These are phyloP conservation scores for Toxostoma redivivum DNA, from an alignment of 2,113 vertebrate genomes.

Conservation along the genomic window DNA sequence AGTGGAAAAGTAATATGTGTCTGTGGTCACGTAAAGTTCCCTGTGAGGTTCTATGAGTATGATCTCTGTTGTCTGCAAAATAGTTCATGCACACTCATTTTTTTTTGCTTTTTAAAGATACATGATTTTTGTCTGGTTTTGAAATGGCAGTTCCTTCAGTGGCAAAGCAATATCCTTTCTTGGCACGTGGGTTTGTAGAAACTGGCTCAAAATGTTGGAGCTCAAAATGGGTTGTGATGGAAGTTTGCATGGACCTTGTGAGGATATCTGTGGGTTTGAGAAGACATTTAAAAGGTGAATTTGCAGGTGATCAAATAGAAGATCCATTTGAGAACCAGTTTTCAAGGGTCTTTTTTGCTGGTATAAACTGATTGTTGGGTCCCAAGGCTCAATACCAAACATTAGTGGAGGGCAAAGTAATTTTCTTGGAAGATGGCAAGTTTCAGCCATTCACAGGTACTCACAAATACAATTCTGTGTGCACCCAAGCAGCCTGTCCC, in stretches of 20 bases:
- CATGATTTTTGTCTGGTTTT: background rate
- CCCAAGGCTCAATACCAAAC: rapidly evolving
- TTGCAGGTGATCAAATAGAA: background rate
- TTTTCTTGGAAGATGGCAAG: background rate
- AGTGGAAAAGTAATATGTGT: background rate
- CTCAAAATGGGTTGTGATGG: background rate
- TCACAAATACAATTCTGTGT: background rate
- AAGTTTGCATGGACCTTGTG: background rate
- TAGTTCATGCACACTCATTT: background rate
- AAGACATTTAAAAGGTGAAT: background rate
- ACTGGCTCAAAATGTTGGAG: background rate
- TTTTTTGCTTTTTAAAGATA: background rate
- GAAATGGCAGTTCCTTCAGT: background rate
- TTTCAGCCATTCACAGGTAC: background rate
- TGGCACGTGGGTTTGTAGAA: background rate
- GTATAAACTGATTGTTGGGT: background rate
- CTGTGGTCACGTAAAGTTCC: background rate
- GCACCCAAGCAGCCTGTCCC: background rate
- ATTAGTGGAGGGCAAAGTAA: background rate
- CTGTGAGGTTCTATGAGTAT: background rate
- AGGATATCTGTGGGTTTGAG: background rate
- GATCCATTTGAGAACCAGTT: background rate
- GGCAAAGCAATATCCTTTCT: background rate
- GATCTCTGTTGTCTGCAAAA: background rate
- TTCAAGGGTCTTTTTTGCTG: background rate